Conservation (phyloP, 2,888 invertebrate genomes). For the Drosophila parthenogenetica region DNA sequence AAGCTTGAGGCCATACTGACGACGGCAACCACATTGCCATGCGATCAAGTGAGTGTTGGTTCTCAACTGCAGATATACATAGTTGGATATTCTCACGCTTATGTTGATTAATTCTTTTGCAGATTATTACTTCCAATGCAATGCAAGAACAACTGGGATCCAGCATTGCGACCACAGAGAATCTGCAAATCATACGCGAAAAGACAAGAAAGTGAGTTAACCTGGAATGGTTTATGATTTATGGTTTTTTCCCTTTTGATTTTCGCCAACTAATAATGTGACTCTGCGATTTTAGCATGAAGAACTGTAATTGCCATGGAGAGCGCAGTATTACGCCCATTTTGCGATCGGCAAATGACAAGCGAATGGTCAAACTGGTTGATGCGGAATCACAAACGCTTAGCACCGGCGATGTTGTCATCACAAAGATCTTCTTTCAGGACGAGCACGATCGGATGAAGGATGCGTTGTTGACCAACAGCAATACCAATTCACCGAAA, state of each 20-base stretch:
- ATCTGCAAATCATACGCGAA: slow-evolving; percentile 84
- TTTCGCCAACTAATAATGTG: slow-evolving; percentile 8
- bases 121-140: slow-evolving; percentile 83
- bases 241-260: neutral
- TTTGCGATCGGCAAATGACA: slow-evolving; percentile 62
- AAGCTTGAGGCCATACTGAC: slow-evolving; percentile 94
- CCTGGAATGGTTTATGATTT: neutral
- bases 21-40: slow-evolving; percentile 90
- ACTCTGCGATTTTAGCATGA: slow-evolving; percentile 70
- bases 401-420: slow-evolving; percentile 96
- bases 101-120: neutral
- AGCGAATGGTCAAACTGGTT: slow-evolving; percentile 73
- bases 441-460: slow-evolving; percentile 87
- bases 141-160: slow-evolving; percentile 83
- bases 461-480: slow-evolving; percentile 86
- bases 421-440: slow-evolving; percentile 91
- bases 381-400: slow-evolving; percentile 92
- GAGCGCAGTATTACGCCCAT: slow-evolving; percentile 80
- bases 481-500: slow-evolving; percentile 84
- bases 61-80: too few relatives aligned
- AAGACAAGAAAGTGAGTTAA: slow-evolving; percentile 82
- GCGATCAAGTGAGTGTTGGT: slow-evolving; percentile 85
- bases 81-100: neutral
- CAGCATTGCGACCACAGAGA: slow-evolving; percentile 83
- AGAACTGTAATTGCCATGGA: slow-evolving; percentile 83